A percentile compares a stretch with the other conserved stretches of the same genome.
These are phyloP conservation scores for Onthophagus sagittarius DNA, from an alignment of 2,888 invertebrate species.

Conservation along the genomic window DNA sequence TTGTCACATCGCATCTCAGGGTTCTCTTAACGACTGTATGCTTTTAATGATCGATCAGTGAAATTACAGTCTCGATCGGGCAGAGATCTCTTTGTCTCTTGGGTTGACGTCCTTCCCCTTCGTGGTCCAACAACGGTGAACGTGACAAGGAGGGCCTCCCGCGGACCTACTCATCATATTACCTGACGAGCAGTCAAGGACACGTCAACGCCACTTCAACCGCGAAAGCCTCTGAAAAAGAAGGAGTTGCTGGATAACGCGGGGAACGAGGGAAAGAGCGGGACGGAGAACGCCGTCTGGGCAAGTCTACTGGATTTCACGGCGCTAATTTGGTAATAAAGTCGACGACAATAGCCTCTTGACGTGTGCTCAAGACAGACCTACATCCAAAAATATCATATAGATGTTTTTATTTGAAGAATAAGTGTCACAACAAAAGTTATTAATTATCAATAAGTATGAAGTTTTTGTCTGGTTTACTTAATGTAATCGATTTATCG, in stretches of 20 bases:
- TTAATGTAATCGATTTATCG: background rate
- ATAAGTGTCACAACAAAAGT: no score
- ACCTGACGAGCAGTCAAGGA: conserved; percentile 39
- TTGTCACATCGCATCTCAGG: background rate
- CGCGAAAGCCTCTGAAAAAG: background rate
- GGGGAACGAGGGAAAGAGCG: background rate
- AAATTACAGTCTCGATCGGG: background rate
- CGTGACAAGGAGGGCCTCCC: conserved; percentile 42
- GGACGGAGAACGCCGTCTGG: conserved; percentile 6
- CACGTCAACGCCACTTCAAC: conserved; percentile 28
- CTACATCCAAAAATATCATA: background rate
- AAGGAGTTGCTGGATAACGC: background rate
- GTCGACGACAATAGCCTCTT: background rate
- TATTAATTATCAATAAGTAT: no score
- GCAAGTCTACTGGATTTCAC: conserved; percentile 11
- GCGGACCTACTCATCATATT: conserved; percentile 43
- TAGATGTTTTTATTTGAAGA: no score
- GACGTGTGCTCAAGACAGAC: background rate
- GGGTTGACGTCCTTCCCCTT: conserved; percentile 38
- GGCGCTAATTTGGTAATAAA: conserved; percentile 12
- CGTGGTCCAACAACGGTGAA: conserved; percentile 41
- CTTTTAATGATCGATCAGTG: conserved; percentile 7
- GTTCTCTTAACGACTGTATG: background rate
- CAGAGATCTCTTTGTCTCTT: conserved; percentile 3
- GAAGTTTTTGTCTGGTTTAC: no score